Evolutionary conservation across 37 sponge, comb jelly and placozoan genomes (phyloP), one percentile per base, ranked within the genome.

Genomic region (Tethya wilhelma): DNA sequence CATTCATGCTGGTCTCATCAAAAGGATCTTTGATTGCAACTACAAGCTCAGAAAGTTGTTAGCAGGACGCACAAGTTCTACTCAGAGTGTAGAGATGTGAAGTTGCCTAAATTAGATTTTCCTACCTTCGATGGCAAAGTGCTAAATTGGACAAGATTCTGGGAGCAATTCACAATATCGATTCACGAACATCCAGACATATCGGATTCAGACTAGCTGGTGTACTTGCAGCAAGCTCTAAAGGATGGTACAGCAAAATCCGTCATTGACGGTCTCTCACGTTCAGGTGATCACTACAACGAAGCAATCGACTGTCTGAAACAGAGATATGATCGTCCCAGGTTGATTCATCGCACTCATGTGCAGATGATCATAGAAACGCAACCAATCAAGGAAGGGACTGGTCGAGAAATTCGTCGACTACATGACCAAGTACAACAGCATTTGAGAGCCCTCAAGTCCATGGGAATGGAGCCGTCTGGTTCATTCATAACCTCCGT

Each of bases 231-330:
- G 25, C 41, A 40, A 23, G 40, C 69, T 22, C 22, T 69, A 1
- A 69, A 69, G 22, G 38, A 41, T 40, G 69, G 69, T 42, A 19
- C 53, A 19, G 53, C 14, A 49, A 14, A 49, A 49, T 19, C 9
- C 14, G 9, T n/a, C n/a, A n/a, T n/a, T n/a, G n/a, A n/a, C n/a
- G n/a, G n/a, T n/a, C n/a, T n/a, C n/a, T n/a, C n/a, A n/a, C n/a
- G n/a, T n/a, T n/a, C n/a, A n/a, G n/a, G n/a, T n/a, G n/a, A n/a
- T n/a, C n/a, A n/a, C n/a, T n/a, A n/a, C n/a, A n/a, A 22, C 14
- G 78, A 77, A 77, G 78, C 65, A 28, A n/a, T 77, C 26, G 46
- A 64, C 5, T 64, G 65, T 43, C 46, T 77, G 23, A 62, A 77
- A 30, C 40, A 44, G 17, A 44, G 78, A n/a, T 77, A 77, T 12